Base-by-base conservation (phyloP, 2,113 vertebrate genomes). In the Meriones unguiculatus region DNA sequence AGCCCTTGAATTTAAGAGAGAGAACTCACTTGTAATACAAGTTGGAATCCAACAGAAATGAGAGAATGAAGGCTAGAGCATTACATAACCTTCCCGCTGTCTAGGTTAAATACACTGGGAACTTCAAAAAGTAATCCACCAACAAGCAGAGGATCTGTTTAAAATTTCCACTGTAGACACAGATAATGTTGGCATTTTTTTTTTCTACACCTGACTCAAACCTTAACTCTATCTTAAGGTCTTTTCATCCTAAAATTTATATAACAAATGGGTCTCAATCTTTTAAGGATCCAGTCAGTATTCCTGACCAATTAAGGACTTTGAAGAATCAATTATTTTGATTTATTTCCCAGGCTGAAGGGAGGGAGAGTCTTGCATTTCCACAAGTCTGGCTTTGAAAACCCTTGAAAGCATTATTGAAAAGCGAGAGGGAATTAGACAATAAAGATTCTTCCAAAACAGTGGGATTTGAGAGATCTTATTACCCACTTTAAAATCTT, bases 401-500 rank as follows among this genome's bases (percentile, higher is more conserved):
- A 95, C 97, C 96, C 90, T 59, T 96, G 95, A 88, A 96, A 96
- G 81, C 22, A 2, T 96, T 96, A 81, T 85, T 95, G 93, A 94
- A 96, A 98, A 98, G 86, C 75, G 94, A 87, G 94, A 91, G 97
- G 92, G 98, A 97, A 97, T 98, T 98, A 98, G 97, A 98, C 97
- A 90, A 94, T 97, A 98, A 98, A 96, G 92, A 98, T 97, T 98
- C 95, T 97, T 96, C 95, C 92, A 96, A 97, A 98, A 98, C 97
- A 97, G 96, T 97, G 96, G 97, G 98, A 97, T 95, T 97, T 97
- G 97, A 78, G 95, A 88, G 98, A 98, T 97, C 97, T 97, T 97
- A 96, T 97, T 98, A 97, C 96, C 97, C 95, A 87, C 97, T 98
- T 97, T 89, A 95, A 97, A 97, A 97, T 98, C 97, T 97, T 98